Percentiles rank a stretch among this genome's conserved stretches.
These are phyloP conservation scores for Crenuchus spilurus DNA, from an alignment of 2,797 vertebrate genomes.

Conservation along the genomic window DNA sequence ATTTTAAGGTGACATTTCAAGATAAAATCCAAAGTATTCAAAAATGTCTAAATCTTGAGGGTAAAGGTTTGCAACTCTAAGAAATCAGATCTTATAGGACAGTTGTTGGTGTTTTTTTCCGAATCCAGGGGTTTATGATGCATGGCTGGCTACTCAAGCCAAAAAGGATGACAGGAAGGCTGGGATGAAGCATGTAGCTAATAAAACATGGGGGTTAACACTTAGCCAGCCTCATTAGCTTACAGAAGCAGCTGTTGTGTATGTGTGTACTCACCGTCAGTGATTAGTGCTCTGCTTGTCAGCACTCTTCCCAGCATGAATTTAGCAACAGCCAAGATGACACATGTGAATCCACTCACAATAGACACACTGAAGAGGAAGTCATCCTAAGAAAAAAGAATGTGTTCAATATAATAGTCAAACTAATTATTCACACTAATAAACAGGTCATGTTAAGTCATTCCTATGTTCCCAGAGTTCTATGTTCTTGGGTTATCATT, in stretches of 20 bases:
- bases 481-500: too few relatives aligned
- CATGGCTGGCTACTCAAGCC: neutral
- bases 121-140: neutral
- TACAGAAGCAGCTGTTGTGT: neutral
- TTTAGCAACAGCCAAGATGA: conserved; percentile 88
- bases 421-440: too few relatives aligned
- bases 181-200: neutral
- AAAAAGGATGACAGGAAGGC: neutral
- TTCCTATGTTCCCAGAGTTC: too few relatives aligned
- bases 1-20: too few relatives aligned
- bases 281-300: conserved; percentile 95
- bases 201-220: neutral
- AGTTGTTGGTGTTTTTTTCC: neutral
- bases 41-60: too few relatives aligned
- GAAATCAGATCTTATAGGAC: neutral
- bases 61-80: neutral
- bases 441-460: too few relatives aligned
- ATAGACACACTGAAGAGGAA: conserved; percentile 96
- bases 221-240: neutral
- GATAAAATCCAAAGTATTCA: too few relatives aligned
- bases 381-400: conserved; percentile 83
- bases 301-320: conserved; percentile 95
- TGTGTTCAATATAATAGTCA: too few relatives aligned
- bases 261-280: conserved; percentile 82
- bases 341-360: conserved; percentile 91